Evolutionary conservation across 2,888 invertebrate species (phyloP).

Genomic region (Acleris emargana): DNA sequence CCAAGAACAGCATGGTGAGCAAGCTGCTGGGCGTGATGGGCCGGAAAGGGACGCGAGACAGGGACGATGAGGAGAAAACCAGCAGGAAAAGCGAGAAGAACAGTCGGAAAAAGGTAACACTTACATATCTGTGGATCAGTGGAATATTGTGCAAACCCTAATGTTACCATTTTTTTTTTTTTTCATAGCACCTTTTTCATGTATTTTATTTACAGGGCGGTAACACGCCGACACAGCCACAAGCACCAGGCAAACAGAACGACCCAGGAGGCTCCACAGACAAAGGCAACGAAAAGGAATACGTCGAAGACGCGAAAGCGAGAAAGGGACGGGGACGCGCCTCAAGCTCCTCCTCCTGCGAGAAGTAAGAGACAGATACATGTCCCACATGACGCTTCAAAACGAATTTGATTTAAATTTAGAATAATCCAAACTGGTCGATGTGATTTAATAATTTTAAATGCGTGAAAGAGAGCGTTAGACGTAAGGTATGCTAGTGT

Average conservation of each 20-base stretch:
- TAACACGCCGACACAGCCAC: conserved; percentile 53
- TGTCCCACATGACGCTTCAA: conserved; percentile 19
- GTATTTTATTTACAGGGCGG: conserved; percentile 49
- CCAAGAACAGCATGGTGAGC: conserved; percentile 75
- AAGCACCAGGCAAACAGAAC: conserved; percentile 48
- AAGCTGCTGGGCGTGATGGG: conserved; percentile 79
- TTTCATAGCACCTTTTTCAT: no score
- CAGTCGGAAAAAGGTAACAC: conserved; percentile 66
- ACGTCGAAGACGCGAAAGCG: conserved; percentile 62
- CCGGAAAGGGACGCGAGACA: conserved; percentile 55
- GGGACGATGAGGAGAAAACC: conserved; percentile 63
- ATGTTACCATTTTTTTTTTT: no score
- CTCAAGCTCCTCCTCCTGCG: conserved; percentile 75
- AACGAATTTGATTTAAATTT: conserved; percentile 32
- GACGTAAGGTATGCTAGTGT: conserved; percentile 25
- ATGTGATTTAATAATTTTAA: conserved; percentile 34
- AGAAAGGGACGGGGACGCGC: conserved; percentile 72
- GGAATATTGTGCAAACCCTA: no score
- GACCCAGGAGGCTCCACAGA: conserved; percentile 49
- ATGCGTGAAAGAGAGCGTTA: conserved; percentile 32
- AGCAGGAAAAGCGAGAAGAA: conserved; percentile 61
- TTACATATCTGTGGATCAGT: no score
- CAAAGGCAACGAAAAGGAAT: conserved; percentile 48
- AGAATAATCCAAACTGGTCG: conserved; percentile 21
- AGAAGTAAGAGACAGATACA: conserved; percentile 59